These are phyloP conservation scores for Falcunculus frontatus DNA, from an alignment of 2,113 vertebrate species.

Conservation along the genomic window DNA sequence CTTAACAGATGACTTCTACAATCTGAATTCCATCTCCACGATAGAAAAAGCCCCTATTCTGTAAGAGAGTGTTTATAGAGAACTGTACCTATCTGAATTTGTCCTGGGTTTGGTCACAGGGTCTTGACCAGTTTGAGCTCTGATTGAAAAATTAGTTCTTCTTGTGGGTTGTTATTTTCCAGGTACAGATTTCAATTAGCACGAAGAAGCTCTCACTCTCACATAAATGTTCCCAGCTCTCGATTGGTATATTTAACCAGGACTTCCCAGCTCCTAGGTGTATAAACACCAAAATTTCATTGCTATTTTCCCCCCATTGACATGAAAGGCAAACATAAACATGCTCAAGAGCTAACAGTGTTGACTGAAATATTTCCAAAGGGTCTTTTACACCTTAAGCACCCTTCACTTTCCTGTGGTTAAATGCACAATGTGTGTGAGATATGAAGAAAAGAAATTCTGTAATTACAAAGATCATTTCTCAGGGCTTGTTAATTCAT, in stretches of 20 bases:
- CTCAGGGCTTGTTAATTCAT: neutral
- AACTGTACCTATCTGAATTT: neutral
- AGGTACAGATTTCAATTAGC: constrained; percentile 20
- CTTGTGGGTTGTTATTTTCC: neutral
- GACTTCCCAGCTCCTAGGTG: constrained; percentile 2
- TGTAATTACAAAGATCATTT: neutral
- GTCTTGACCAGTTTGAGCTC: neutral
- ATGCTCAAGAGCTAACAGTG: neutral
- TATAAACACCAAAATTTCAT: constrained; percentile 40
- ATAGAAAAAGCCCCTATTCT: neutral
- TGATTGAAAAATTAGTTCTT: neutral
- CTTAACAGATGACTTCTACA: neutral
- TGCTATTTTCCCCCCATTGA: constrained; percentile 35
- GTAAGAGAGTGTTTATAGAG: neutral
- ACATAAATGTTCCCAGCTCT: neutral
- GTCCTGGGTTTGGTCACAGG: neutral
- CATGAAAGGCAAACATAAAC: constrained; percentile 27
- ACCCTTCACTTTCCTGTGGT: neutral
- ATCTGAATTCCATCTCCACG: neutral
- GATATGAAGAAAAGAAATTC: neutral
- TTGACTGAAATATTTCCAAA: constrained; percentile 45
- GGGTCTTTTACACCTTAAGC: constrained; percentile 17
- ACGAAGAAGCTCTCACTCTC: neutral
- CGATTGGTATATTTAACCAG: neutral
- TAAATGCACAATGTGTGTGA: constrained; percentile 6